A percentile compares a stretch with the other conserved stretches of the same genome.
Evolutionary conservation across 2,888 invertebrate genomes (phyloP).

Genomic region (Pheosia gnoma): DNA sequence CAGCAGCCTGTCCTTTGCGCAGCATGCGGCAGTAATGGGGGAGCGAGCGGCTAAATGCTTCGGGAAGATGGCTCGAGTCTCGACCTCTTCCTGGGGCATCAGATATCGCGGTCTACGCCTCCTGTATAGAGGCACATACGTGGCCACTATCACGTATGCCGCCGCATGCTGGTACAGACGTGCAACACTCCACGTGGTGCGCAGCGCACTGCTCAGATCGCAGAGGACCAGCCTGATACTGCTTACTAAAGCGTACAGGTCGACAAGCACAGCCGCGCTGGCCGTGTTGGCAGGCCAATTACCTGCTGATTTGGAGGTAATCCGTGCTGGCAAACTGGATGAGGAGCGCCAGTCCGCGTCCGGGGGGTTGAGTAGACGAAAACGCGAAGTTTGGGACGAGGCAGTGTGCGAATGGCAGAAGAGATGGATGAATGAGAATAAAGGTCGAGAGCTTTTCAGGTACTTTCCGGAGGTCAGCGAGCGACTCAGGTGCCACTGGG

Average conservation of each 20-base stretch:
- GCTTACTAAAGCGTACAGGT: constrained; percentile 22
- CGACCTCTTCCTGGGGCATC: constrained; percentile 37
- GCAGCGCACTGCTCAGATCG: background rate
- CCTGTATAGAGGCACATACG: constrained; percentile 16
- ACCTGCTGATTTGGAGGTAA: constrained; percentile 26
- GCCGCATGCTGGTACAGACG: constrained; percentile 21
- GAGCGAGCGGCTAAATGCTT: constrained; percentile 27
- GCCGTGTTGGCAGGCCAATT: constrained; percentile 21
- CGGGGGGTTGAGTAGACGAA: background rate
- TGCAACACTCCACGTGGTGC: background rate
- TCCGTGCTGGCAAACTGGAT: constrained; percentile 13
- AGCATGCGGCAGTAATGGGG: constrained; percentile 24
- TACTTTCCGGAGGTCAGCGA: too few relatives aligned
- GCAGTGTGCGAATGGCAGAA: too few relatives aligned
- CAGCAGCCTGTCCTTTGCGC: constrained; percentile 3
- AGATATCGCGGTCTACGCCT: constrained; percentile 24
- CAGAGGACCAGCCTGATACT: constrained; percentile 11
- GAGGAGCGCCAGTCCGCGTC: background rate
- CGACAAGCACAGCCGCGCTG: constrained; percentile 15
- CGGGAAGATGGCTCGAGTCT: constrained; percentile 36
- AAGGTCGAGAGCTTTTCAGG: too few relatives aligned
- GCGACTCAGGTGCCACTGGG: too few relatives aligned
- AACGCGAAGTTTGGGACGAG: background rate
- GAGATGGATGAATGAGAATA: too few relatives aligned
- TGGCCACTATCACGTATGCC: constrained; percentile 20